A percentile compares a stretch with the other conserved stretches of the same genome.
Conservation (phyloP, 2,113 vertebrate genomes). For the Spilogale gracilis region DNA sequence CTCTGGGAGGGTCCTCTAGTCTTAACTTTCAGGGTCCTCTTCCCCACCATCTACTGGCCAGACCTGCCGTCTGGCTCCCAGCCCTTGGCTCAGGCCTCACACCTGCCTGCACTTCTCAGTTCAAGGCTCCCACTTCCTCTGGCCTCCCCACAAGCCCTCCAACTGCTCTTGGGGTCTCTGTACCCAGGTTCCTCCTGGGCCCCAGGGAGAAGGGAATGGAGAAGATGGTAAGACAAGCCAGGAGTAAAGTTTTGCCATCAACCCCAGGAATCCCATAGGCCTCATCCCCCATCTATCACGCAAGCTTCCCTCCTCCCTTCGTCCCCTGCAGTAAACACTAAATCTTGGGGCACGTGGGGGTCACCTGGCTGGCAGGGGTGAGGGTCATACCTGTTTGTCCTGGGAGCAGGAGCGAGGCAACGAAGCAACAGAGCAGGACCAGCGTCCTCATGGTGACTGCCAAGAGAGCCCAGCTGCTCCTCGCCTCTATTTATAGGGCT, state of each 20-base stretch:
- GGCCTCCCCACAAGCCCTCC: neutral
- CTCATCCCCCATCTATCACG: neutral
- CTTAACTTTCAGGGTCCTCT: neutral
- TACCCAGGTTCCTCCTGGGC: neutral
- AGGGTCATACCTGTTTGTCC: constrained; percentile 84
- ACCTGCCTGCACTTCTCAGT: neutral
- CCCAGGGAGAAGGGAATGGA: neutral
- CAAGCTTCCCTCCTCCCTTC: neutral
- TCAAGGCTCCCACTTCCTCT: neutral
- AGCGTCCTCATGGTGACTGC: constrained; percentile 87
- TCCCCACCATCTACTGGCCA: neutral
- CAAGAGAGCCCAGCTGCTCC: constrained; percentile 82
- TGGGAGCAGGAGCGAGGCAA: constrained; percentile 83
- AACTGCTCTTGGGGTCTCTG: neutral
- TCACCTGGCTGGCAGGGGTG: neutral
- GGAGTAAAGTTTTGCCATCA: neutral
- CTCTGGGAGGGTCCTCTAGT: neutral
- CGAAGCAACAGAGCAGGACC: constrained; percentile 85
- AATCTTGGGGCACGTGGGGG: neutral
- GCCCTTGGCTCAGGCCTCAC: neutral
- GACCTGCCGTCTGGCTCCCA: neutral
- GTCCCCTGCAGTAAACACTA: neutral
- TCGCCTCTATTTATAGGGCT: constrained; percentile 85
- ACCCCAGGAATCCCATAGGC: neutral
- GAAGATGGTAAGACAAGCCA: neutral